Conservation (phyloP, 2,113 vertebrate species). For the Pomatorhinus ruficollis region DNA sequence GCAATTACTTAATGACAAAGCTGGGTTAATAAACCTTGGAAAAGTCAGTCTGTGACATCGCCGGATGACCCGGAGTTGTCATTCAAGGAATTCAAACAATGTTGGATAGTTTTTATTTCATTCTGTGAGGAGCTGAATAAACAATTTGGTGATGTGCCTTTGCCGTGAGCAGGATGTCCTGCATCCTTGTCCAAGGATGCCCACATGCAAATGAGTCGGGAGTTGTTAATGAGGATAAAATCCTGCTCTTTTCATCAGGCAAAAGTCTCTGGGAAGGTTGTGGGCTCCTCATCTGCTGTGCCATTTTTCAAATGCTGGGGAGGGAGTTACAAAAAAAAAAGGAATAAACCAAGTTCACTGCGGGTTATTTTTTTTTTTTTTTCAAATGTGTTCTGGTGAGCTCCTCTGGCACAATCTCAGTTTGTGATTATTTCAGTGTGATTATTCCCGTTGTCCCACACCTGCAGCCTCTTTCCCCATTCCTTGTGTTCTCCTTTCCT, state of each 20-base stretch:
- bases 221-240: conserved; percentile 40
- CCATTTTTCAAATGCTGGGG: neutral
- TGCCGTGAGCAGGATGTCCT: conserved; percentile 1
- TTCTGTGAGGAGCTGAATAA: neutral
- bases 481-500: neutral
- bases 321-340: neutral
- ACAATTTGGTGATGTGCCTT: neutral
- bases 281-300: neutral
- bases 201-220: conserved; percentile 41
- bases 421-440: neutral
- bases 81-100: neutral
- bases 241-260: neutral
- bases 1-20: neutral
- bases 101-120: neutral
- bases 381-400: fast-evolving
- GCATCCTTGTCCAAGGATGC: neutral
- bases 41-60: neutral
- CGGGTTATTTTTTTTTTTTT: neutral
- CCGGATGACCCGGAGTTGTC: neutral
- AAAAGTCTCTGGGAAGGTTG: neutral
- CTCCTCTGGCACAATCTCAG: neutral
- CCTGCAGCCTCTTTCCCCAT: neutral
- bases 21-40: neutral
- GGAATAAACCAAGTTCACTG: fast-evolving
- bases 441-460: fast-evolving